Evolutionary conservation across 1,140 invertebrate genomes (phyloP).

Genomic region (Diuraphis noxia): DNA sequence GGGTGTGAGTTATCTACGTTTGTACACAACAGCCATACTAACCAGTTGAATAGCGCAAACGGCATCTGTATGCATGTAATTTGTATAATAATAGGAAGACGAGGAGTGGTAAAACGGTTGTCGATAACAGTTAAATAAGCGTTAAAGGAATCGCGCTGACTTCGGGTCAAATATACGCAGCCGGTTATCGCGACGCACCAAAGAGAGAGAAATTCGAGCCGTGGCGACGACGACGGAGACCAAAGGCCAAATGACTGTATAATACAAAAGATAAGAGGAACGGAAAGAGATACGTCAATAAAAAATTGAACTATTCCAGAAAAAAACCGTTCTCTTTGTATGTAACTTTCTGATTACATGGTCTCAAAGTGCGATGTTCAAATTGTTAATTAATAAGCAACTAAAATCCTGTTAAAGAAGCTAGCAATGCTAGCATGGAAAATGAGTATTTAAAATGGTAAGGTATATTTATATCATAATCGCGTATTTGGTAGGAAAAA

Average conservation of each 20-base stretch:
- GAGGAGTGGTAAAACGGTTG: background rate
- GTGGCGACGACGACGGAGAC: background rate
- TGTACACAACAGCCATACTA: background rate
- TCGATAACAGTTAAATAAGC: background rate
- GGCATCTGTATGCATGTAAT: background rate
- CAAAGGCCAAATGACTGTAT: background rate
- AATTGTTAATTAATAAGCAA: background rate
- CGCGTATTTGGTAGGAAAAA: background rate
- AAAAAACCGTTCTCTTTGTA: background rate
- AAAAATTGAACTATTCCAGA: background rate
- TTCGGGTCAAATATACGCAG: background rate
- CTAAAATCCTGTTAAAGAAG: background rate
- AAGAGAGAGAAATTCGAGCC: background rate
- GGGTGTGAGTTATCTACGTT: background rate
- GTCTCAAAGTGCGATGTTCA: background rate
- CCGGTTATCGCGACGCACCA: background rate
- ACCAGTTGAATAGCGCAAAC: background rate
- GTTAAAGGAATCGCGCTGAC: background rate
- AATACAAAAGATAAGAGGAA: background rate
- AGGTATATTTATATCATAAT: background rate
- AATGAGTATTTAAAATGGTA: background rate
- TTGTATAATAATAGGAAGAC: background rate
- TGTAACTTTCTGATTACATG: background rate
- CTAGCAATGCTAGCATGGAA: background rate
- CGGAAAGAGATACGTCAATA: background rate